Conservation (phyloP, 2,797 vertebrate genomes). For the Rhinophrynus dorsalis region DNA sequence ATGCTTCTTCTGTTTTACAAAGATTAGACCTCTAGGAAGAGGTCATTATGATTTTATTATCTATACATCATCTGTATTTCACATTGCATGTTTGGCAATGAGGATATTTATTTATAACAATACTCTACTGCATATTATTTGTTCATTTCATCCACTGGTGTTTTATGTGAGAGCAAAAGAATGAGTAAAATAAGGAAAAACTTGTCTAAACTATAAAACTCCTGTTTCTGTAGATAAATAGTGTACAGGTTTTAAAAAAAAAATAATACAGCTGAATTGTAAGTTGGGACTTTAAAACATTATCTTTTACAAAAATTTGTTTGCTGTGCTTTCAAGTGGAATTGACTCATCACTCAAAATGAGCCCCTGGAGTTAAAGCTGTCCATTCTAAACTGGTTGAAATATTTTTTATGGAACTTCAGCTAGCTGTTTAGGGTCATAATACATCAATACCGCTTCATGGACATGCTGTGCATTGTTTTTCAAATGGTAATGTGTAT, state of each 20-base stretch:
- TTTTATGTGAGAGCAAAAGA: too few relatives aligned
- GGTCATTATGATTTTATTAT: too few relatives aligned
- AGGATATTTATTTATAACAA: too few relatives aligned
- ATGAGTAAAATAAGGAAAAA: too few relatives aligned
- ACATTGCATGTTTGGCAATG: too few relatives aligned
- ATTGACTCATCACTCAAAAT: slow-evolving; percentile 48
- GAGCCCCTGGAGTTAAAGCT: slow-evolving; percentile 47
- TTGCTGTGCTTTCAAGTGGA: slow-evolving; percentile 41
- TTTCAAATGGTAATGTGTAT: slow-evolving; percentile 38
- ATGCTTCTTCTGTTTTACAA: too few relatives aligned
- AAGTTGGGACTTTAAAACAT: background rate
- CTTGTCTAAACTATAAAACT: too few relatives aligned
- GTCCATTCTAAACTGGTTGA: slow-evolving; percentile 45
- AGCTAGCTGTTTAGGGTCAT: slow-evolving; percentile 36
- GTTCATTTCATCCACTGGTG: too few relatives aligned
- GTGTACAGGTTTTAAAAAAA: background rate
- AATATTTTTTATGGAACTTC: slow-evolving; percentile 34
- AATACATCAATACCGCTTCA: slow-evolving; percentile 44
- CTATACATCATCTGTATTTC: too few relatives aligned
- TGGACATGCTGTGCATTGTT: slow-evolving; percentile 26
- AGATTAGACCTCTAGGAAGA: too few relatives aligned
- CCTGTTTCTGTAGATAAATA: too few relatives aligned
- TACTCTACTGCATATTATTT: too few relatives aligned
- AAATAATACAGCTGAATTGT: background rate
- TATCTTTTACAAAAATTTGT: background rate